These are phyloP conservation scores for Gambusia affinis DNA, from an alignment of 2,113 vertebrate genomes.

Conservation along the genomic window DNA sequence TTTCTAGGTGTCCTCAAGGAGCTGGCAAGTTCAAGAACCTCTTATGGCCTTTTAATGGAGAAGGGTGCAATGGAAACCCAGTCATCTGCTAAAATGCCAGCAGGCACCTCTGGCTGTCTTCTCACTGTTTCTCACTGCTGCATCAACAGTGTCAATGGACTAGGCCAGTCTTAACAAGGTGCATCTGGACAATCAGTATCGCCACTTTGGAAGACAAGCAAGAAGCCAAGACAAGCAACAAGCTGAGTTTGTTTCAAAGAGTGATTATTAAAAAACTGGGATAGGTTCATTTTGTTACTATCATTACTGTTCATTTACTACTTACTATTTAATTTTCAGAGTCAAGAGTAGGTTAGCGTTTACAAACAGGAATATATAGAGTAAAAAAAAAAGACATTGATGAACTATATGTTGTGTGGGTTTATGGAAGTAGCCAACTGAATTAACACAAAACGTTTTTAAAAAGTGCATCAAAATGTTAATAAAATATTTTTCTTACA, in stretches of 20 bases:
- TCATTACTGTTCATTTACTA: background rate
- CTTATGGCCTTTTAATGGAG: constrained; percentile 47
- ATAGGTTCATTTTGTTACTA: constrained; percentile 12
- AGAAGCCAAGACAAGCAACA: constrained; percentile 7
- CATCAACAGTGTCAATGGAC: constrained; percentile 55
- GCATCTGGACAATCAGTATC: constrained; percentile 42
- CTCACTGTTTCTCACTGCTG: constrained; percentile 44
- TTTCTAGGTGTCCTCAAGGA: constrained; percentile 27
- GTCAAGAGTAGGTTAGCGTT: background rate
- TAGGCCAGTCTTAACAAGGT: constrained; percentile 43
- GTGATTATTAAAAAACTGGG: constrained; percentile 32
- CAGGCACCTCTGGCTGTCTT: constrained; percentile 27
- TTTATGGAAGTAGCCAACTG: no score
- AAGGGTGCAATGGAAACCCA: constrained; percentile 48
- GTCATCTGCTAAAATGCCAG: constrained; percentile 45
- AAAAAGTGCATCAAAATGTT: no score
- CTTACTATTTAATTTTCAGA: background rate
- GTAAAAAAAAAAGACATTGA: no score
- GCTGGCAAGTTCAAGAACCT: constrained; percentile 31
- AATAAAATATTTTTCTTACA: no score
- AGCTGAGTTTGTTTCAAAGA: constrained; percentile 14
- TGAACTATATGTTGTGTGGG: no score
- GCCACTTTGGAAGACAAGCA: constrained; percentile 26
- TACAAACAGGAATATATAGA: background rate
- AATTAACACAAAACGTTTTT: no score